Percentiles rank a stretch among this genome's conserved stretches.
Evolutionary conservation across 2,888 invertebrate genomes (phyloP).

Genomic region (Eucera pruinosa): DNA sequence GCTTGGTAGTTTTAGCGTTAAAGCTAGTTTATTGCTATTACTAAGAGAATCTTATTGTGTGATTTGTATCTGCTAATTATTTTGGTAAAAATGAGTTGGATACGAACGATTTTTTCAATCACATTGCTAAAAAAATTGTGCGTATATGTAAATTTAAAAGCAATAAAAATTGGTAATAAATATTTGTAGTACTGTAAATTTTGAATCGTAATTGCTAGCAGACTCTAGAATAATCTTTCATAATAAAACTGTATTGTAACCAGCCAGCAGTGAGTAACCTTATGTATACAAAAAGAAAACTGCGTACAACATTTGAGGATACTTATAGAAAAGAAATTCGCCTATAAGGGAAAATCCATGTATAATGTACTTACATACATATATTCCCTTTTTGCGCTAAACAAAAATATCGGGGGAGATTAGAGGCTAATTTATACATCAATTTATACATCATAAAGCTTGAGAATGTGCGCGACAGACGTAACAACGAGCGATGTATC

Average conservation of each 20-base stretch:
- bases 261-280: background rate
- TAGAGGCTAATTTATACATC: conserved; percentile 39
- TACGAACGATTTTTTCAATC: too few relatives aligned
- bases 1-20: too few relatives aligned
- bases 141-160: too few relatives aligned
- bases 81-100: too few relatives aligned
- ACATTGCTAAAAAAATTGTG: too few relatives aligned
- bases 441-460: conserved; percentile 56
- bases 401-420: conserved; percentile 1
- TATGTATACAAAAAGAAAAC: background rate
- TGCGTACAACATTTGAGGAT: background rate
- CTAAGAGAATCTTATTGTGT: too few relatives aligned
- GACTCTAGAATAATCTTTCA: too few relatives aligned
- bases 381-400: background rate
- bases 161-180: too few relatives aligned
- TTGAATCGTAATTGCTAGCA: background rate
- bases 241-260: background rate
- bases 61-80: too few relatives aligned
- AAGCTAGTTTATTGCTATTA: too few relatives aligned
- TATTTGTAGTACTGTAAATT: too few relatives aligned
- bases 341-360: conserved; percentile 3
- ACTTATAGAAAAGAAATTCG: conserved; percentile 15
- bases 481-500: conserved; percentile 80
- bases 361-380: conserved; percentile 28
- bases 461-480: conserved; percentile 56